These are phyloP conservation scores for Dasysyrphus albostriatus DNA, from an alignment of 2,888 invertebrate genomes.

Conservation along the genomic window DNA sequence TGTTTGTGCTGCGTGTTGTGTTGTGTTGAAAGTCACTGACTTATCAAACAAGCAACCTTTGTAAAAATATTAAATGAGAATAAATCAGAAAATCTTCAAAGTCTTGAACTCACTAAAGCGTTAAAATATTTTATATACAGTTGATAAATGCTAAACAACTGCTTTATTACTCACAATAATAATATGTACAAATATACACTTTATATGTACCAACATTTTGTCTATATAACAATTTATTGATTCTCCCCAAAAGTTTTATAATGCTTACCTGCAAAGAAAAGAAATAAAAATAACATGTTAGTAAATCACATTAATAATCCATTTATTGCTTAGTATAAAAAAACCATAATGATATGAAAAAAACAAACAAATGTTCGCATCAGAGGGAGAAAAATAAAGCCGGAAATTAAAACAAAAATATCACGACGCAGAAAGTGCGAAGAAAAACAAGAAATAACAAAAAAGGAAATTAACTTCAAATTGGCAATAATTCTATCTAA, in stretches of 20 bases:
- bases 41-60: too few relatives aligned
- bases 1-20: too few relatives aligned
- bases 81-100: too few relatives aligned
- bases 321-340: slow-evolving; percentile 30
- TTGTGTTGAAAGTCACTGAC: too few relatives aligned
- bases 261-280: slow-evolving; percentile 61
- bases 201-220: too few relatives aligned
- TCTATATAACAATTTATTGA: too few relatives aligned
- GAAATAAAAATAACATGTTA: slow-evolving; percentile 39
- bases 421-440: slow-evolving; percentile 52
- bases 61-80: too few relatives aligned
- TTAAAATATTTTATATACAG: too few relatives aligned
- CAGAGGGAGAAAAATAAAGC: neutral
- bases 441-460: slow-evolving; percentile 57
- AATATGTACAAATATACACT: too few relatives aligned
- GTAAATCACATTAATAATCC: slow-evolving; percentile 67
- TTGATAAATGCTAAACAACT: too few relatives aligned
- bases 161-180: too few relatives aligned
- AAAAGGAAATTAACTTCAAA: slow-evolving; percentile 75
- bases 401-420: slow-evolving; percentile 73
- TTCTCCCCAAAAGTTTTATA: neutral
- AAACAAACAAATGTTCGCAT: neutral
- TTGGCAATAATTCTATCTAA: slow-evolving; percentile 67
- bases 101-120: too few relatives aligned
- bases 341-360: slow-evolving; percentile 11